phyloP scores from a whole-genome alignment of 2,888 invertebrate species.

The Helleia helle region DNA sequence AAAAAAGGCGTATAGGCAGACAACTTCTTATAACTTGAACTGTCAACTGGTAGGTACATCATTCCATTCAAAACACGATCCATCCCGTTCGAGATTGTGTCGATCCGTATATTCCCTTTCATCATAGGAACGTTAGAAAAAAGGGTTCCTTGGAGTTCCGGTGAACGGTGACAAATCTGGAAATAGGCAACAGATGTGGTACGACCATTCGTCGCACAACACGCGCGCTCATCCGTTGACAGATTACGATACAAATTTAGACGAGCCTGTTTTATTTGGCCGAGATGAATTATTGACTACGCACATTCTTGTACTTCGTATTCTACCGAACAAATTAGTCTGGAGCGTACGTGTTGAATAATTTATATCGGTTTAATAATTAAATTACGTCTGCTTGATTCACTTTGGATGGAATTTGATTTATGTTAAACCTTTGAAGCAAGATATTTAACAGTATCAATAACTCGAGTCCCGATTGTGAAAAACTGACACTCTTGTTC shows the following conservation, averaged over 20 bases:
- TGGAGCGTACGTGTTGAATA: constrained; percentile 25
- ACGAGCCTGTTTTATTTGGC: constrained; percentile 57
- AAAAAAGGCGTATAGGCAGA: too few species aligned
- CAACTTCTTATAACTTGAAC: too few species aligned
- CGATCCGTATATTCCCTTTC: constrained; percentile 28
- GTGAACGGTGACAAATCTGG: constrained; percentile 56
- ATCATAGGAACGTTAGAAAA: constrained; percentile 35
- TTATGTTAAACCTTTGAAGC: too few species aligned
- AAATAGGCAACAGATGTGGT: constrained; percentile 67
- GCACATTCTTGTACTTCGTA: constrained; percentile 36
- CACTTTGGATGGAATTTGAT: too few species aligned
- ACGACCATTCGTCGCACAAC: constrained; percentile 66
- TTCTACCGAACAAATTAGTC: constrained; percentile 26
- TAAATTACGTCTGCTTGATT: too few species aligned
- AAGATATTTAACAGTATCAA: too few species aligned
- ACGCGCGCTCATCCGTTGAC: constrained; percentile 67
- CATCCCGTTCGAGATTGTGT: constrained; percentile 5
- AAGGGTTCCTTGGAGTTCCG: constrained; percentile 52
- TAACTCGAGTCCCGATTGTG: too few species aligned
- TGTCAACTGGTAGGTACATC: too few species aligned
- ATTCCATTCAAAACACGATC: too few species aligned
- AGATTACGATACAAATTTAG: constrained; percentile 68
- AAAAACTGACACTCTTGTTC: too few species aligned
- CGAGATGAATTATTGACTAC: constrained; percentile 58
- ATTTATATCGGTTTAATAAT: constrained; percentile 20